A percentile compares a stretch with the other conserved stretches of the same genome.
phyloP scores from a whole-genome alignment of 2,113 vertebrate species.

The Corythornis cristatus region DNA sequence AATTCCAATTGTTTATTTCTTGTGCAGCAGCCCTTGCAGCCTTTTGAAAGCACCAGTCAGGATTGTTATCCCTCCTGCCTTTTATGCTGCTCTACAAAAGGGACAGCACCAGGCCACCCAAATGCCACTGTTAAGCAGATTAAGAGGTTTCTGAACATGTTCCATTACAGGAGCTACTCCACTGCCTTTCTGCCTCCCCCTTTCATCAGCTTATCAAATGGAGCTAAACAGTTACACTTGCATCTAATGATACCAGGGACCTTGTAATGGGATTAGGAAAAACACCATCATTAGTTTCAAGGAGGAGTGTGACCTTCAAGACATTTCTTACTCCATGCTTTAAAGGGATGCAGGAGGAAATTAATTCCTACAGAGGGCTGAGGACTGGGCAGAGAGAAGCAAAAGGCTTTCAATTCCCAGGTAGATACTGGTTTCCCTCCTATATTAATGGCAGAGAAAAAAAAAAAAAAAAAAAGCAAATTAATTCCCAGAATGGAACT shows the following conservation, averaged over 20 bases:
- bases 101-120: not conserved
- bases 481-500: not conserved
- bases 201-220: conserved; percentile 68
- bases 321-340: conserved; percentile 17
- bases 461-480: not conserved
- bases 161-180: not conserved
- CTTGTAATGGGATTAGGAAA: conserved; percentile 65
- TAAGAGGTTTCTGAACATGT: conserved; percentile 6
- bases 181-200: conserved; percentile 28
- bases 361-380: not conserved
- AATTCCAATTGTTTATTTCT: not conserved
- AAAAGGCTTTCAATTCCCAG: not conserved
- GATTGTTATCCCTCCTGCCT: not conserved
- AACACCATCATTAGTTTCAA: conserved; percentile 59
- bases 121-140: conserved; percentile 44
- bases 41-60: not conserved
- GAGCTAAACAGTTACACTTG: conserved; percentile 49
- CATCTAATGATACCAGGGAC: conserved; percentile 59
- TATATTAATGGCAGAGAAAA: not conserved
- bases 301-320: conserved; percentile 60
- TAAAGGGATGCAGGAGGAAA: not conserved
- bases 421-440: not conserved
- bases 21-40: not conserved
- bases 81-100: conserved; percentile 5
- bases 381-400: not conserved